Conservation (phyloP, 2,113 vertebrate genomes). For the Pseudorectes ferrugineus region DNA sequence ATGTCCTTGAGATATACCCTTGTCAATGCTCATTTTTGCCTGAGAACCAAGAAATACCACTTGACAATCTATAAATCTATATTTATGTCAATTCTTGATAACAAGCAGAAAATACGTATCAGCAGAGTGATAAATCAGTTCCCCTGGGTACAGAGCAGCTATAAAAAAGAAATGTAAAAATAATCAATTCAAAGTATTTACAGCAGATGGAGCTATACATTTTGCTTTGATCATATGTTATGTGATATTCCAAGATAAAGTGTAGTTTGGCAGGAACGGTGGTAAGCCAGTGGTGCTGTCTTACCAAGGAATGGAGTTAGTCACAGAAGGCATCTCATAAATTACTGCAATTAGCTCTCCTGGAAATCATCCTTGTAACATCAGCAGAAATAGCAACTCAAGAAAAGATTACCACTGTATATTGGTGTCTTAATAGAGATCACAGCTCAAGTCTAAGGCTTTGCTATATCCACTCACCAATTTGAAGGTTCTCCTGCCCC, state of each 20-base stretch:
- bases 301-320: background rate
- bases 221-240: slow-evolving; percentile 21
- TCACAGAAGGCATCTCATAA: background rate
- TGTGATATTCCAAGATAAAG: background rate
- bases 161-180: background rate
- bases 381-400: background rate
- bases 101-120: background rate
- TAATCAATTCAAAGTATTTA: slow-evolving; percentile 31
- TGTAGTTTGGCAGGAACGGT: background rate
- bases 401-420: background rate
- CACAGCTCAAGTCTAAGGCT: background rate
- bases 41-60: background rate
- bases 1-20: background rate
- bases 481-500: background rate
- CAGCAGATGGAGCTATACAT: slow-evolving; percentile 67
- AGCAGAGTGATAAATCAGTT: background rate
- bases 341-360: background rate
- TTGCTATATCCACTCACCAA: background rate
- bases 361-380: background rate
- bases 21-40: background rate
- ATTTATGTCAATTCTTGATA: background rate
- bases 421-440: background rate
- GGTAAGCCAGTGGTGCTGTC: background rate
- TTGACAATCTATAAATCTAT: background rate
- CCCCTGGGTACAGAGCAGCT: background rate